Evolutionary conservation across 1,140 invertebrate genomes (phyloP).

Genomic region (Magallana gigas): DNA sequence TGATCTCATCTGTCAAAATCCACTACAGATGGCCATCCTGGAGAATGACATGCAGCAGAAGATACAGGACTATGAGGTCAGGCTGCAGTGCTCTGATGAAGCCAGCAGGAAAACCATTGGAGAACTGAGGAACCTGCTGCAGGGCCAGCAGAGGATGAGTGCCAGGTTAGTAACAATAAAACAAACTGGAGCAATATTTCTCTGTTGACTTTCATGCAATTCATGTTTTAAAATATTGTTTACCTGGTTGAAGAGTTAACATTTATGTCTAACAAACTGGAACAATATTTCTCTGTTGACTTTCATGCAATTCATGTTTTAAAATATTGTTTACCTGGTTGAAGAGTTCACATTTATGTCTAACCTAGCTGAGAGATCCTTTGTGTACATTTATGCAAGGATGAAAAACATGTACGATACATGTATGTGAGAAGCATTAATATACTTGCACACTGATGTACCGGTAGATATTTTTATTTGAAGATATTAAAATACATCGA

Average conservation of each 20-base stretch:
- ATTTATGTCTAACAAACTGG: not conserved
- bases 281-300: not conserved
- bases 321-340: not conserved
- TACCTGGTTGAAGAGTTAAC: too few relatives aligned
- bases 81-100: constrained; percentile 76
- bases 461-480: too few relatives aligned
- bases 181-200: not conserved
- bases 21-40: constrained; percentile 71
- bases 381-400: not conserved
- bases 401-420: not conserved
- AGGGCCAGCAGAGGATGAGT: constrained; percentile 76
- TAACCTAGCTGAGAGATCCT: not conserved
- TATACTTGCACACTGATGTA: too few relatives aligned
- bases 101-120: constrained; percentile 69
- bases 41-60: constrained; percentile 74
- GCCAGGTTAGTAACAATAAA: constrained; percentile 68
- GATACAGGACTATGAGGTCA: constrained; percentile 73
- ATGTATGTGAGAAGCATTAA: not conserved
- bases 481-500: too few relatives aligned
- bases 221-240: not conserved
- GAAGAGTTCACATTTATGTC: too few relatives aligned
- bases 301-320: not conserved
- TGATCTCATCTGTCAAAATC: not conserved
- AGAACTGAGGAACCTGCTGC: constrained; percentile 75
- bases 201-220: not conserved